A percentile compares a stretch with the other conserved stretches of the same genome.
These are phyloP conservation scores for Mionectes macconnelli DNA, from an alignment of 2,113 vertebrate genomes.

Conservation along the genomic window DNA sequence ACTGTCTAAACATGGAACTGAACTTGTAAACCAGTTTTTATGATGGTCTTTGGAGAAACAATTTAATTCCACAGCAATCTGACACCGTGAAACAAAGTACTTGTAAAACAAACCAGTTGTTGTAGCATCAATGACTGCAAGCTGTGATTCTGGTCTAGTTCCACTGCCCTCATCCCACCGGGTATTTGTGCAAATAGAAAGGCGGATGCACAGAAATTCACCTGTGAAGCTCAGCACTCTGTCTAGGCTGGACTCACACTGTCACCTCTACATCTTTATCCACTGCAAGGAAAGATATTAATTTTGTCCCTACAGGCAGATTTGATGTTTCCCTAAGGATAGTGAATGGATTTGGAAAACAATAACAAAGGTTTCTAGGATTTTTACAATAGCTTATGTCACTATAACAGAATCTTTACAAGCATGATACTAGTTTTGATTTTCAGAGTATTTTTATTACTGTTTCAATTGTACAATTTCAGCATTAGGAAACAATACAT, in stretches of 20 bases:
- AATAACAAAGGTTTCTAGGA: neutral
- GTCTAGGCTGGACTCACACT: neutral
- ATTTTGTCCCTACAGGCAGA: neutral
- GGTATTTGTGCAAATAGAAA: neutral
- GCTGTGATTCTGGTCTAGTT: neutral
- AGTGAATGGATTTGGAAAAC: neutral
- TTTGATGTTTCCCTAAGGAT: neutral
- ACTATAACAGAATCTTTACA: neutral
- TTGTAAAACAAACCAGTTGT: neutral
- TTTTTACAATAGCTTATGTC: neutral
- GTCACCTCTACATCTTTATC: neutral
- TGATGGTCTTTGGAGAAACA: neutral
- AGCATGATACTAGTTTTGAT: neutral
- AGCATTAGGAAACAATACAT: neutral
- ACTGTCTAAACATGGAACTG: neutral
- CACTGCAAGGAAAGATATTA: neutral
- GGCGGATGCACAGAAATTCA: neutral
- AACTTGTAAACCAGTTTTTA: neutral
- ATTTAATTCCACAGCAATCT: neutral
- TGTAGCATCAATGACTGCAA: neutral
- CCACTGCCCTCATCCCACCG: neutral
- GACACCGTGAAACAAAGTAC: neutral
- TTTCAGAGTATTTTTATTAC: conserved; percentile 56
- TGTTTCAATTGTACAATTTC: conserved; percentile 31
- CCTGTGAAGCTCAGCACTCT: neutral